Evolutionary conservation across 2,797 vertebrate genomes (phyloP).

Genomic region (Sebastes vulpes): DNA sequence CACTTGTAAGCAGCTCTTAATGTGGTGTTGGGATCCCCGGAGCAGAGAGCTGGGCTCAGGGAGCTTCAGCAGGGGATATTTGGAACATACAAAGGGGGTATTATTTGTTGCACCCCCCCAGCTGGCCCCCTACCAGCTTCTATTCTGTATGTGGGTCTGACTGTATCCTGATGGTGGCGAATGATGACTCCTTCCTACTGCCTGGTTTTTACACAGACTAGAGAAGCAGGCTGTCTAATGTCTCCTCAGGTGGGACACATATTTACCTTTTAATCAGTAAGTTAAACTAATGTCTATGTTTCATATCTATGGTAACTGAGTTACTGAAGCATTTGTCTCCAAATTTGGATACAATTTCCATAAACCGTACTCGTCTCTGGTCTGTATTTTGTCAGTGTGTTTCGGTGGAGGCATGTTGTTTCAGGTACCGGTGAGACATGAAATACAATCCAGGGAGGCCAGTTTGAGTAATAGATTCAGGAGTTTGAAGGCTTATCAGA

Average conservation of each 20-base stretch:
- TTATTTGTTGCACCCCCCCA: conserved; percentile 74
- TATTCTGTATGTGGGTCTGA: conserved; percentile 67
- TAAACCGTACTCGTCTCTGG: not conserved
- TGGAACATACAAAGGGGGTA: conserved; percentile 78
- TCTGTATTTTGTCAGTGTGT: not conserved
- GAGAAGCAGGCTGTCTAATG: not conserved
- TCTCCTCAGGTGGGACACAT: not conserved
- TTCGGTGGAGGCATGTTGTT: conserved; percentile 1
- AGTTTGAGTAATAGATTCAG: not conserved
- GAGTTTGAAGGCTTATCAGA: conserved; percentile 4
- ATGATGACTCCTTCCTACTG: conserved; percentile 58
- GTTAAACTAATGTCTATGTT: no score
- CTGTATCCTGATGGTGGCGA: conserved; percentile 58
- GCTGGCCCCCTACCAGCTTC: conserved; percentile 66
- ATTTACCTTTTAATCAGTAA: not conserved
- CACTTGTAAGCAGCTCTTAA: conserved; percentile 84
- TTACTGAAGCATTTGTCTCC: not conserved
- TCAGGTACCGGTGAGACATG: conserved; percentile 6
- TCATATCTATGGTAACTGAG: not conserved
- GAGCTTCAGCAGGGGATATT: conserved; percentile 71
- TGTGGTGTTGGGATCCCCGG: conserved; percentile 74
- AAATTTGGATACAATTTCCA: not conserved
- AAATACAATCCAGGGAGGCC: conserved; percentile 9
- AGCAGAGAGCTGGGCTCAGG: conserved; percentile 54
- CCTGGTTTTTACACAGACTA: not conserved